Percentiles rank a stretch among this genome's conserved stretches.
phyloP scores from a whole-genome alignment of 2,797 vertebrate genomes.

The Chiloscyllium punctatum region DNA sequence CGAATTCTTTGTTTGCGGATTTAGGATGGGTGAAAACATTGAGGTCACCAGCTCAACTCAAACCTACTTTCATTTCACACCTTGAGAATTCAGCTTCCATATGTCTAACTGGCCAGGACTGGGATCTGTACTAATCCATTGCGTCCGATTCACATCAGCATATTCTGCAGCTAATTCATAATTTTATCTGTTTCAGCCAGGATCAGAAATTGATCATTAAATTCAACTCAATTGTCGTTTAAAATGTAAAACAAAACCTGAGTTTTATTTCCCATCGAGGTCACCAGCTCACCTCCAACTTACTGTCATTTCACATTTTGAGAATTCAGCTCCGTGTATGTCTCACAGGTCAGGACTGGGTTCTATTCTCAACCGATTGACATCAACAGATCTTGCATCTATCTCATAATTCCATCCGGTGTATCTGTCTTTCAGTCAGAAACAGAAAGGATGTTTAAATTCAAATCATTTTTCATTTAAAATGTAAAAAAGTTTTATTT shows the following conservation, averaged over 20 bases:
- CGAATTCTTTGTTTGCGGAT: not conserved
- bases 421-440: not conserved
- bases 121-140: no score
- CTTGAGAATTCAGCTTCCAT: no score
- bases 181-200: no score
- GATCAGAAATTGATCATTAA: no score
- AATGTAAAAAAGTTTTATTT: not conserved
- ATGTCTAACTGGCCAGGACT: not conserved
- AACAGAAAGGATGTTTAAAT: not conserved
- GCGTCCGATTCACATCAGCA: no score
- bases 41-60: not conserved
- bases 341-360: not conserved
- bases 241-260: no score
- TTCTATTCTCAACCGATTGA: no score
- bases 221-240: no score
- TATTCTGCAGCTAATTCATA: no score
- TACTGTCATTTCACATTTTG: not conserved
- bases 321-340: not conserved
- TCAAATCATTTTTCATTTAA: not conserved
- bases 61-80: not conserved
- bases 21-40: not conserved
- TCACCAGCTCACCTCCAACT: not conserved
- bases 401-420: not conserved
- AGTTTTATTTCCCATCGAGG: no score
- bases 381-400: no score